Evolutionary conservation across 1,140 invertebrate genomes (phyloP).

Genomic region (Tetramorium parvispinum): DNA sequence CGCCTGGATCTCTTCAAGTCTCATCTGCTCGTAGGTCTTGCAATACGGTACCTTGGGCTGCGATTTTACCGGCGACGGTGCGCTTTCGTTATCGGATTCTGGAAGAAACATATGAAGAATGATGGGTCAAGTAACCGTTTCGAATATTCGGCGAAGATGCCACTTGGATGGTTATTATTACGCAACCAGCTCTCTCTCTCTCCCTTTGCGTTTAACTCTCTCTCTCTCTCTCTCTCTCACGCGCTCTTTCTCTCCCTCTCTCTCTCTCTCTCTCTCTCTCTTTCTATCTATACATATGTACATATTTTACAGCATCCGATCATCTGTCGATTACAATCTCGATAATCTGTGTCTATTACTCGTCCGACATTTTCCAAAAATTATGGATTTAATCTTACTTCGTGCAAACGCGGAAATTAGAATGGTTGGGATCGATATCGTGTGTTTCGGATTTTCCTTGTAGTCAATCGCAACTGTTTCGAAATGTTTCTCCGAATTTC

Average conservation of each 20-base stretch:
- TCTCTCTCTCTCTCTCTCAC: neutral
- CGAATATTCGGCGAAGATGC: neutral
- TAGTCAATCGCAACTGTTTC: slow-evolving; percentile 17
- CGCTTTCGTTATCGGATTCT: slow-evolving; percentile 91
- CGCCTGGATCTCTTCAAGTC: slow-evolving; percentile 89
- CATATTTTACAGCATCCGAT: neutral
- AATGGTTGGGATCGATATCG: neutral
- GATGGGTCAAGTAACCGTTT: slow-evolving; percentile 60
- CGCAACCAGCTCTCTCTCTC: neutral
- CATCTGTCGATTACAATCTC: slow-evolving; percentile 1
- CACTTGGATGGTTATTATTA: slow-evolving; percentile 27
- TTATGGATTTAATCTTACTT: slow-evolving; percentile 25
- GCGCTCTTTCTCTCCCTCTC: neutral
- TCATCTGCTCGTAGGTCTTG: slow-evolving; percentile 89
- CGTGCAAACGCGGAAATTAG: slow-evolving; percentile 5
- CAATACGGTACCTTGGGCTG: slow-evolving; percentile 82
- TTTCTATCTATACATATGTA: neutral
- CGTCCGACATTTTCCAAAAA: neutral
- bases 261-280: neutral
- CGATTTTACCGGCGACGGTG: slow-evolving; percentile 87
- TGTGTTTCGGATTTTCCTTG: slow-evolving; percentile 37
- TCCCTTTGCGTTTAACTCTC: neutral
- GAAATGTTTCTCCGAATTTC: neutral
- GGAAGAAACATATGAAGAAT: slow-evolving; percentile 88
- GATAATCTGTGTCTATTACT: slow-evolving; percentile 2